Percentiles rank a stretch among this genome's conserved stretches.
Conservation (phyloP, 1,140 invertebrate species). For the Holcopasites calliopsidis region DNA sequence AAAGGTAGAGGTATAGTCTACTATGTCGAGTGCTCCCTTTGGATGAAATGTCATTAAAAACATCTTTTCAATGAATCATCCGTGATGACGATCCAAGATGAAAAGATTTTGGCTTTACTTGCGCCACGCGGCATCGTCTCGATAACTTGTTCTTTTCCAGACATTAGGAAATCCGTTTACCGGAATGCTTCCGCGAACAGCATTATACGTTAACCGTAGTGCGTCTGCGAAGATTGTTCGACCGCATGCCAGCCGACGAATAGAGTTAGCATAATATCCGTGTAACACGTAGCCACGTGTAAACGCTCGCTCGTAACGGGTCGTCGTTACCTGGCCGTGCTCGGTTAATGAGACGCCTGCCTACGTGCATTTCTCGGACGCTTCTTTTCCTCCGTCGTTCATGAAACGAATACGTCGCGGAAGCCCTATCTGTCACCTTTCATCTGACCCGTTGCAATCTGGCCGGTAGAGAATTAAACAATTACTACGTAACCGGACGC, state of each 20-base stretch:
- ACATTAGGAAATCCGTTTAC: background rate
- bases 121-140: background rate
- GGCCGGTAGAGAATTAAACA: constrained; percentile 58
- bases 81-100: no score
- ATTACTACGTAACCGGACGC: constrained; percentile 50
- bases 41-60: no score
- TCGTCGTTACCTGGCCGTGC: constrained; percentile 43
- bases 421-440: constrained; percentile 52
- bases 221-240: constrained; percentile 3
- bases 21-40: no score
- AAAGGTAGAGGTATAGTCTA: no score
- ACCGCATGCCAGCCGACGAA: constrained; percentile 1
- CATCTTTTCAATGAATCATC: no score
- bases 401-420: constrained; percentile 24
- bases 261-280: constrained; percentile 5
- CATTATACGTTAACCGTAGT: background rate
- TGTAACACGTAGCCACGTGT: constrained; percentile 50
- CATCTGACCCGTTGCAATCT: constrained; percentile 51
- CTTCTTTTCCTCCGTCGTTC: constrained; percentile 7
- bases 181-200: background rate
- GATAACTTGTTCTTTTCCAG: background rate
- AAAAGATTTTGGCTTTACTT: no score
- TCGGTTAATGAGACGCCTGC: constrained; percentile 53
- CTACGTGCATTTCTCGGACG: constrained; percentile 43
- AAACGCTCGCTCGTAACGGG: constrained; percentile 41